phyloP scores from a whole-genome alignment of 2,888 invertebrate species.

The Thymelicus acteon region DNA sequence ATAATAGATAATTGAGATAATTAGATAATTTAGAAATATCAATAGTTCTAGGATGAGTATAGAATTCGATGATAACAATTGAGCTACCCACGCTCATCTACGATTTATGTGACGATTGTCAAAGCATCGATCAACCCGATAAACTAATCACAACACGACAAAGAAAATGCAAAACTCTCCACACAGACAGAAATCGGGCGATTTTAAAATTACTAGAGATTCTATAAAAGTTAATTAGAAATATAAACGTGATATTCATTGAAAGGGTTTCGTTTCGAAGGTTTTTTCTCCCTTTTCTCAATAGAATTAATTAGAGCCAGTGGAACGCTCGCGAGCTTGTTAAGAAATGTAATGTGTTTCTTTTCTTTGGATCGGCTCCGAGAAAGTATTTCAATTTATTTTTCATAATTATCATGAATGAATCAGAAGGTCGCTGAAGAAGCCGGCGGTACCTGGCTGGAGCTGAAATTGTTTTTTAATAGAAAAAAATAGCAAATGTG shows the following conservation, averaged over 20 bases:
- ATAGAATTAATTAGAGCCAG: constrained; percentile 69
- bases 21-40: no score
- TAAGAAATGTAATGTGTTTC: constrained; percentile 36
- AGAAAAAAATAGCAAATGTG: no score
- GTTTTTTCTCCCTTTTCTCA: constrained; percentile 54
- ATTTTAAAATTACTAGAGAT: constrained; percentile 56
- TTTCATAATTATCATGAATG: constrained; percentile 32
- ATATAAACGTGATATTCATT: constrained; percentile 64
- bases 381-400: constrained; percentile 37
- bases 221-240: constrained; percentile 71
- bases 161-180: not conserved
- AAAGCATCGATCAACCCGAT: no score
- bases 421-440: constrained; percentile 10
- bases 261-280: constrained; percentile 62
- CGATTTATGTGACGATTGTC: no score
- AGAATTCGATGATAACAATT: no score
- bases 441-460: no score
- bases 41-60: no score
- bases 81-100: no score
- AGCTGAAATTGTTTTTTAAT: no score
- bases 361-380: constrained; percentile 31
- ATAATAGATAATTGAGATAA: no score
- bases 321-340: constrained; percentile 45
- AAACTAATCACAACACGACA: not conserved
- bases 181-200: constrained; percentile 7